Percentiles rank a stretch among this genome's conserved stretches.
phyloP scores from a whole-genome alignment of 2,888 invertebrate genomes.

The Trichogramma dendrolimi region DNA sequence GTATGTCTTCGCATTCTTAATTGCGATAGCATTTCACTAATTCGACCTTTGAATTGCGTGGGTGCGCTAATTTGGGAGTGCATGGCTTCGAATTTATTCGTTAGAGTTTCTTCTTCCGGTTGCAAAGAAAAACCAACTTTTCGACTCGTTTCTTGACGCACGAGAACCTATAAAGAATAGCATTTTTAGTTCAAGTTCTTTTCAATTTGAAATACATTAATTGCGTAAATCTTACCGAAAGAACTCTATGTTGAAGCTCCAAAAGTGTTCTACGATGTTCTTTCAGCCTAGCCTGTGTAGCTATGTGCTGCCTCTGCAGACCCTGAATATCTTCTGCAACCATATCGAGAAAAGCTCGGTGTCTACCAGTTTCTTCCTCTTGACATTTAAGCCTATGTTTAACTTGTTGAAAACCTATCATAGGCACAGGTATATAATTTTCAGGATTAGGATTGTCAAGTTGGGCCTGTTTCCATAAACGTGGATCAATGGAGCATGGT shows the following conservation, averaged over 20 bases:
- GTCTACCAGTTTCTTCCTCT: constrained; percentile 76
- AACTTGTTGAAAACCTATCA: constrained; percentile 82
- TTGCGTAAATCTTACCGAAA: constrained; percentile 60
- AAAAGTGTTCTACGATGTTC: constrained; percentile 78
- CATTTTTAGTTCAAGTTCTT: not conserved
- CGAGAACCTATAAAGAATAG: constrained; percentile 63
- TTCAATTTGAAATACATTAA: not conserved
- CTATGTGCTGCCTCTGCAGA: constrained; percentile 75
- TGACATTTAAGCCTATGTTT: constrained; percentile 81
- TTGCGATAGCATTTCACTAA: constrained; percentile 86
- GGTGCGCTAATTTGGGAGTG: constrained; percentile 85
- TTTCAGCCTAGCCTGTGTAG: constrained; percentile 73
- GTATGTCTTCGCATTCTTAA: constrained; percentile 68
- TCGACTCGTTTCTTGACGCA: constrained; percentile 82
- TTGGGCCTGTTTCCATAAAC: constrained; percentile 95
- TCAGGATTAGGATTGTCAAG: constrained; percentile 90
- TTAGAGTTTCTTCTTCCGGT: constrained; percentile 86
- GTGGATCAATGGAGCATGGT: constrained; percentile 86
- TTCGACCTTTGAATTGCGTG: constrained; percentile 88
- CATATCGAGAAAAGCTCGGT: constrained; percentile 75
- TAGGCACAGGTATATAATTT: constrained; percentile 87
- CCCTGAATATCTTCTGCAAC: constrained; percentile 74
- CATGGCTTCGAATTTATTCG: constrained; percentile 81
- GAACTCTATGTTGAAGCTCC: constrained; percentile 76
- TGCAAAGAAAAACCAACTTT: constrained; percentile 82